Percentiles rank a stretch among this genome's conserved stretches.
phyloP scores from a whole-genome alignment of 2,797 vertebrate genomes.

The Cottoperca gobio region DNA sequence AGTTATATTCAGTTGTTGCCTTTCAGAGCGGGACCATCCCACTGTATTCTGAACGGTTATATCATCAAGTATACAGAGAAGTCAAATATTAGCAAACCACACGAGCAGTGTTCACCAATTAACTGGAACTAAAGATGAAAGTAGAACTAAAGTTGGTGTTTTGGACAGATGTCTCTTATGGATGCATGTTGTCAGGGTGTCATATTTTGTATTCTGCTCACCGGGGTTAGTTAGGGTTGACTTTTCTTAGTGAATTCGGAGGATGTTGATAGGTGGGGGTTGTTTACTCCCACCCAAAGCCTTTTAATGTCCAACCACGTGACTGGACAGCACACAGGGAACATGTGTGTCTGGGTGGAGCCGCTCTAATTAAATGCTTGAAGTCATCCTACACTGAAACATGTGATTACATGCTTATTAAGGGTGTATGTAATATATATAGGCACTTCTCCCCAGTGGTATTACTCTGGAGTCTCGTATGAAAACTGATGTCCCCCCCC shows the following conservation, averaged over 20 bases:
- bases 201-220: slow-evolving; percentile 5
- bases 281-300: slow-evolving; percentile 22
- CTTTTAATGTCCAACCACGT: slow-evolving; percentile 41
- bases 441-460: slow-evolving; percentile 19
- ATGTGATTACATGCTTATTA: slow-evolving; percentile 54
- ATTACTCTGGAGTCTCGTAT: slow-evolving; percentile 1
- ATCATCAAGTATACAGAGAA: slow-evolving; percentile 2
- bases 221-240: neutral
- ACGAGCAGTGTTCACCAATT: slow-evolving; percentile 4
- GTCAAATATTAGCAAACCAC: slow-evolving; percentile 49
- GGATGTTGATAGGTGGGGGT: slow-evolving; percentile 31
- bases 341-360: slow-evolving; percentile 67
- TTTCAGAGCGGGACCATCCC: neutral
- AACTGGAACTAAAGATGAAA: neutral
- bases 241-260: slow-evolving; percentile 17
- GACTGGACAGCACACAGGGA: slow-evolving; percentile 17
- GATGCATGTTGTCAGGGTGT: slow-evolving; percentile 11
- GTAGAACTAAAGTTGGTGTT: neutral
- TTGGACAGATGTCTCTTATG: neutral
- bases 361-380: slow-evolving; percentile 59
- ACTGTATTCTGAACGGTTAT: slow-evolving; percentile 1
- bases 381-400: slow-evolving; percentile 32
- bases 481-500: neutral
- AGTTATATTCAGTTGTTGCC: neutral
- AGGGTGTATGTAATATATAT: slow-evolving; percentile 25